Percentiles rank a stretch among this genome's conserved stretches.
Conservation (phyloP, 2,888 invertebrate genomes). For the Cantharis rufa region DNA sequence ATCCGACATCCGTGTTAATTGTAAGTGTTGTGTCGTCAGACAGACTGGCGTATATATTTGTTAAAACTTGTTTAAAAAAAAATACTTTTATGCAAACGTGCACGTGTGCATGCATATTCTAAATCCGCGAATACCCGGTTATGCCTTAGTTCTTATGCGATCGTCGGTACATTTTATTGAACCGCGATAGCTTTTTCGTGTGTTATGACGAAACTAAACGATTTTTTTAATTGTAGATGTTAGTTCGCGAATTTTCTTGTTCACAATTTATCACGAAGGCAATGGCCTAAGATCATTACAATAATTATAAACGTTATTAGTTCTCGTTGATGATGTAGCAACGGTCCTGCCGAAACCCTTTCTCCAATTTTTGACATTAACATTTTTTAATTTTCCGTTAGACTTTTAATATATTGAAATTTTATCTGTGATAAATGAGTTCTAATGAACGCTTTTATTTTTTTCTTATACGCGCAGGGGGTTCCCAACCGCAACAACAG, state of each 20-base stretch:
- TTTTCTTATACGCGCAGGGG: background rate
- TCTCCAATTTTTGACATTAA: background rate
- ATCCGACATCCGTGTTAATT: slow-evolving; percentile 46
- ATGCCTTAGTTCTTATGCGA: slow-evolving; percentile 53
- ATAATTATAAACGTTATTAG: slow-evolving; percentile 32
- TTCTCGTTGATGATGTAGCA: slow-evolving; percentile 24
- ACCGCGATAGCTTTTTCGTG: slow-evolving; percentile 23
- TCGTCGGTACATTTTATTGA: slow-evolving; percentile 36
- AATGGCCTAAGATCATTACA: slow-evolving; percentile 31
- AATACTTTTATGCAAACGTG: slow-evolving; percentile 39
- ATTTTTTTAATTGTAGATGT: slow-evolving; percentile 54
- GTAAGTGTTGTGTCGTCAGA: slow-evolving; percentile 49
- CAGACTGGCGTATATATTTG: slow-evolving; percentile 43
- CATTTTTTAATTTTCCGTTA: background rate
- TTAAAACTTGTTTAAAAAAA: slow-evolving; percentile 32
- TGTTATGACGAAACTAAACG: slow-evolving; percentile 49
- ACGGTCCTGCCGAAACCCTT: slow-evolving; percentile 14
- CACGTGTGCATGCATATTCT: slow-evolving; percentile 52
- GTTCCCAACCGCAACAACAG: background rate
- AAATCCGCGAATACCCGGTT: slow-evolving; percentile 53
- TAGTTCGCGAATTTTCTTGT: slow-evolving; percentile 50
- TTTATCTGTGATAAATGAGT: slow-evolving; percentile 1
- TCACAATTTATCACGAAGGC: slow-evolving; percentile 44
- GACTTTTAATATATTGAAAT: background rate
- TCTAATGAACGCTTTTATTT: background rate